phyloP scores from a whole-genome alignment of 2,113 vertebrate genomes.

The Pithys albifrons region DNA sequence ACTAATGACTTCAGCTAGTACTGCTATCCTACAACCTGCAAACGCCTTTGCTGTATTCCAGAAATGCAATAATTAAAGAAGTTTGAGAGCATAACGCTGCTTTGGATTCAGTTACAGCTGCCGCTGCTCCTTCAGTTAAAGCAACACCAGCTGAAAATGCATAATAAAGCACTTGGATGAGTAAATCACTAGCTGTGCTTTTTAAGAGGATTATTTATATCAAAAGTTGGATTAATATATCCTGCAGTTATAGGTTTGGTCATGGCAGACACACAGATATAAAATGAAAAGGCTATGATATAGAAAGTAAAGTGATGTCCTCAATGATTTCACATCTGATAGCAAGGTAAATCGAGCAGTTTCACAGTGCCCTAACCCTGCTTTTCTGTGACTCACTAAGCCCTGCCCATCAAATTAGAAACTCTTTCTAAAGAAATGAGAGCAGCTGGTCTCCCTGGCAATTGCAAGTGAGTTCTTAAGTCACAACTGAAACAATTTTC shows the following conservation, averaged over 20 bases:
- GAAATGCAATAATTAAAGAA: constrained; percentile 41
- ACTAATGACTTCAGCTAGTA: neutral
- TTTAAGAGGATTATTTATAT: constrained; percentile 66
- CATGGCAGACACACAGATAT: neutral
- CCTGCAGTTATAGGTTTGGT: neutral
- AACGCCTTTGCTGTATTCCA: neutral
- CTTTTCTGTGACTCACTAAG: constrained; percentile 41
- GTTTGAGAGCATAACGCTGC: constrained; percentile 19
- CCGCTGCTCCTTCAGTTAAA: constrained; percentile 41
- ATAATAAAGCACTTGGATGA: constrained; percentile 35
- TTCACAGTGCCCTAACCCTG: constrained; percentile 24
- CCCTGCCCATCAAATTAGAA: constrained; percentile 64
- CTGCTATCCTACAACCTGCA: constrained; percentile 1
- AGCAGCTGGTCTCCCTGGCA: constrained; percentile 65
- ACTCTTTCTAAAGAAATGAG: constrained; percentile 56
- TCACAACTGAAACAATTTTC: constrained; percentile 29
- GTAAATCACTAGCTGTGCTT: constrained; percentile 49
- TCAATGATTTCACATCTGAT: constrained; percentile 6
- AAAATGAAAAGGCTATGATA: neutral
- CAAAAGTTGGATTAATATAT: constrained; percentile 33
- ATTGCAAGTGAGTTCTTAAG: neutral
- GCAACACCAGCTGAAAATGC: constrained; percentile 33
- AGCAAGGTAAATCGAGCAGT: constrained; percentile 33
- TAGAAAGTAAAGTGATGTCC: neutral
- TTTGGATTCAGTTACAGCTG: constrained; percentile 33